Evolutionary conservation across 2,797 vertebrate species (phyloP), one percentile per base, ranked within the genome.

Genomic region (Sebastes miniatus): DNA sequence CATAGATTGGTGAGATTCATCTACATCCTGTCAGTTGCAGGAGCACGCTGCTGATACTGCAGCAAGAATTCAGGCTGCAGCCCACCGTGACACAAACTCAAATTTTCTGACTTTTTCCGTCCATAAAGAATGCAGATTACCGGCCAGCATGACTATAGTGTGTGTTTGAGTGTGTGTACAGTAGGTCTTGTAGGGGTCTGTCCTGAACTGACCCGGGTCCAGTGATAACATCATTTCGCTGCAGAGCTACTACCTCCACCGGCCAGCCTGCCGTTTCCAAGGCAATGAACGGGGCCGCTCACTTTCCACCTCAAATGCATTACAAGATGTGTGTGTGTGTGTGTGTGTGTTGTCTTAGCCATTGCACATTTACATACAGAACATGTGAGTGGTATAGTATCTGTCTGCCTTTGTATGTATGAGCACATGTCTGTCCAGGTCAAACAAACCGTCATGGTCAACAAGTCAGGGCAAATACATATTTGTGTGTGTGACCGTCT

Each of bases 221-320:
- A 74, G 81, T 79, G 94, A 94, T 95, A 93, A 93, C 90, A 93
- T 94, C 89, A 83, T 90, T 83, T 80, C 88, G 69, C 78, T 84
- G 80, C 83, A 39, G 76, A 72, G 84, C 87, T 69, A 71, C 83
- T 85, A 80, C 80, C 85, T 87, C 77, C 76, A 84, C 77, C 12
- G 27, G 76, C 77, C 80, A 74, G 87, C 86, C 91, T 91, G 92
- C 88, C 81, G 93, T 94, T 95, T 93, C 94, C 91, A 87, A 92
- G 95, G 93, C 78, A 77, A 95, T 92, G 91, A 84, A 75, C 90
- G 80, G 81, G 80, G 86, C 76, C 36, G 69, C 84, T 89, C 86
- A 85, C 87, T 90, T 92, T 93, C 92, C 93, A 86, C 69, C 83
- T 82, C 70, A 87, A 85, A 88, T 66, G 83, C 88, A 87, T 81